A percentile compares a stretch with the other conserved stretches of the same genome.
Evolutionary conservation across 2,888 invertebrate genomes (phyloP).

Genomic region (Odontocerum albicorne): DNA sequence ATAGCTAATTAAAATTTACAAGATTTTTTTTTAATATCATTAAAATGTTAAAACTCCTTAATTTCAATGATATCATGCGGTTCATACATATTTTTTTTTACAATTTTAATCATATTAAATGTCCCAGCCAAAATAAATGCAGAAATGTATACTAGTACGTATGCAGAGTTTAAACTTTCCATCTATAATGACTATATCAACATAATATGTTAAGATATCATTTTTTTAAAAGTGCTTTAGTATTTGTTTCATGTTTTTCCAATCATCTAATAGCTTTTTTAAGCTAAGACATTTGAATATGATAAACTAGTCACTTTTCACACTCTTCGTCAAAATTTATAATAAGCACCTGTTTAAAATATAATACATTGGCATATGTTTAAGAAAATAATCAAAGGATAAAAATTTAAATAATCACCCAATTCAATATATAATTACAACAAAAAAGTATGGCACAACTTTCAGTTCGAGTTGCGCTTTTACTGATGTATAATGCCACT

Average conservation of each 20-base stretch:
- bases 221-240: too few relatives aligned
- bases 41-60: conserved; percentile 18
- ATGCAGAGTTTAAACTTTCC: too few relatives aligned
- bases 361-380: conserved; percentile 19
- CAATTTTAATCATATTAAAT: conserved; percentile 3
- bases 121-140: conserved; percentile 3
- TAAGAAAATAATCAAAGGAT: too few relatives aligned
- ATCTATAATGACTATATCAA: too few relatives aligned
- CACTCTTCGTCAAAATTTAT: too few relatives aligned
- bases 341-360: conserved; percentile 25
- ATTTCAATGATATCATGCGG: conserved; percentile 13
- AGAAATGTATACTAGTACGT: too few relatives aligned
- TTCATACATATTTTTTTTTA: conserved; percentile 10
- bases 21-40: conserved; percentile 1
- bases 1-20: conserved; percentile 10
- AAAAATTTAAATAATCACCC: too few relatives aligned
- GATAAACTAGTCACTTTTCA: too few relatives aligned
- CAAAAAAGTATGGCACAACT: conserved; percentile 32
- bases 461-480: conserved; percentile 33
- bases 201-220: too few relatives aligned
- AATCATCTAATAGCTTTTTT: too few relatives aligned
- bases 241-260: too few relatives aligned
- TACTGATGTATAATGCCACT: conserved; percentile 23
- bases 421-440: conserved; percentile 12
- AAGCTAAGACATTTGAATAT: too few relatives aligned